Evolutionary conservation across 2,797 vertebrate species (phyloP).

Genomic region (Molossus alvarezi): DNA sequence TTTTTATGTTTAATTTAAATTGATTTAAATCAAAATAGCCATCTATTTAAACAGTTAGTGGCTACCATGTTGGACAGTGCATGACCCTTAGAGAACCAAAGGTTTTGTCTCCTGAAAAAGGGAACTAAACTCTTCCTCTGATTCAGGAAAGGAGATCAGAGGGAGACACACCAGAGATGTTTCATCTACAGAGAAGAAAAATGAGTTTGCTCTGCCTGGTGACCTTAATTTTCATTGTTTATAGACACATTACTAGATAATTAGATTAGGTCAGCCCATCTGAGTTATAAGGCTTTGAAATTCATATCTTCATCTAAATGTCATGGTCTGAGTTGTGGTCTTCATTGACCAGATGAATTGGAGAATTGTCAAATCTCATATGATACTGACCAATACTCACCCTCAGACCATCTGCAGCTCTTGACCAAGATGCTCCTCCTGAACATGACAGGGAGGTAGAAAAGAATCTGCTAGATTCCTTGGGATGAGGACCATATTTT

Average conservation of each 20-base stretch:
- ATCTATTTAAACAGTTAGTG: background rate
- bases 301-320: background rate
- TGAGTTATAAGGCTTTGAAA: background rate
- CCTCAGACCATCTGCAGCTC: background rate
- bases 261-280: background rate
- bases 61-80: background rate
- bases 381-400: background rate
- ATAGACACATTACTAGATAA: background rate
- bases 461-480: background rate
- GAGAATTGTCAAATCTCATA: background rate
- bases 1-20: constrained; percentile 8
- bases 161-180: background rate
- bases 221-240: background rate
- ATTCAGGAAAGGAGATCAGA: background rate
- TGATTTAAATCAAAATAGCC: background rate
- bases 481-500: background rate
- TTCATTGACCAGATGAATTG: background rate
- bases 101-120: background rate
- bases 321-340: background rate
- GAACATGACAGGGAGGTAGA: background rate
- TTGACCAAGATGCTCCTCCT: background rate
- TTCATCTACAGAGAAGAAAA: background rate
- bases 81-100: background rate
- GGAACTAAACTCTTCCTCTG: background rate
- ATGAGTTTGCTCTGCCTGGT: background rate